Conservation (phyloP, 64 coral and sea anemone genomes). For the Pachyseris speciosa region DNA sequence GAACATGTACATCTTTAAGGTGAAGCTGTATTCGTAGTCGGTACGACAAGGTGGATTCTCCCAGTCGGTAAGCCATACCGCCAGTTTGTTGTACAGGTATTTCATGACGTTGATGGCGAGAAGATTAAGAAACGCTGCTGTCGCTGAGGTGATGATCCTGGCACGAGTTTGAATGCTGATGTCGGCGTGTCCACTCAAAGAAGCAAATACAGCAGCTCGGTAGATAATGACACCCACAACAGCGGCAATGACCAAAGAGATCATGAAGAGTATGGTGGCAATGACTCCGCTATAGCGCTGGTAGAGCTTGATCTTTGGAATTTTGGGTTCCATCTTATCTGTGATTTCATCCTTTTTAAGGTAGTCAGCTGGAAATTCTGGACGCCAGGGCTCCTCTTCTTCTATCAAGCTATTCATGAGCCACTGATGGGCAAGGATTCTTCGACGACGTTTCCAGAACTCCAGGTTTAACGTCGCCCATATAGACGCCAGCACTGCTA, state of each 20-base stretch:
- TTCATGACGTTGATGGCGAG: slow-evolving; percentile 74
- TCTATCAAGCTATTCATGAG: slow-evolving; percentile 66
- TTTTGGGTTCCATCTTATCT: slow-evolving; percentile 65
- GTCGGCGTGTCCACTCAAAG: slow-evolving; percentile 53
- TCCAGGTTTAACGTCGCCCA: slow-evolving; percentile 84
- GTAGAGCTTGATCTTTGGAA: slow-evolving; percentile 57
- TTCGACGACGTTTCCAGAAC: slow-evolving; percentile 91
- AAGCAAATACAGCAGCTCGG: too few species aligned
- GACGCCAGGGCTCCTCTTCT: too few species aligned
- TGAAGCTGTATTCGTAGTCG: slow-evolving; percentile 75
- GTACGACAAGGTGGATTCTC: slow-evolving; percentile 75
- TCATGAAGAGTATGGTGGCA: slow-evolving; percentile 20
- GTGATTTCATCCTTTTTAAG: too few species aligned
- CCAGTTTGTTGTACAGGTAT: slow-evolving; percentile 59
- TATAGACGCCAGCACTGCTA: too few species aligned
- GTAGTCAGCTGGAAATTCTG: too few species aligned
- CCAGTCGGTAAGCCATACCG: slow-evolving; percentile 67
- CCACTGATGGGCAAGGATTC: slow-evolving; percentile 73
- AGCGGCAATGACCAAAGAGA: too few species aligned
- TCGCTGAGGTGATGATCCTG: too few species aligned
- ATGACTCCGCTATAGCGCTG: slow-evolving; percentile 42
- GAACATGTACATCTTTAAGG: too few species aligned
- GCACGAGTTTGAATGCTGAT: slow-evolving; percentile 58
- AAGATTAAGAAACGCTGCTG: too few species aligned
- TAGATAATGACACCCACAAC: too few species aligned